phyloP scores from a whole-genome alignment of 2,113 vertebrate genomes.

The Cyprinodon tularosa region DNA sequence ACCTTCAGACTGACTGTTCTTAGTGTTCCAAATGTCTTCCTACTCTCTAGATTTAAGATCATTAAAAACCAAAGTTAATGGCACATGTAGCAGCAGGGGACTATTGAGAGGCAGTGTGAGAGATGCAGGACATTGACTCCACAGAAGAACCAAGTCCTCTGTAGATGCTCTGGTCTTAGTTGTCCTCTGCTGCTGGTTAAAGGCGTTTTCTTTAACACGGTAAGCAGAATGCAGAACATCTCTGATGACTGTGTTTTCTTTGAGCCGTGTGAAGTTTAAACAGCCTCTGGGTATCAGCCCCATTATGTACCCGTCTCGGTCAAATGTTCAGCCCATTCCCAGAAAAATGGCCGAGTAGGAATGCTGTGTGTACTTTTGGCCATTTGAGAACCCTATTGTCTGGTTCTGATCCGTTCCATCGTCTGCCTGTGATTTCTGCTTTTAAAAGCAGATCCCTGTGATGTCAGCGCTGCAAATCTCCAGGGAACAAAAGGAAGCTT shows the following conservation, averaged over 20 bases:
- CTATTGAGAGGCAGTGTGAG: no score
- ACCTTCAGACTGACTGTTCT: no score
- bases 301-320: constrained; percentile 16
- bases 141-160: no score
- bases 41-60: no score
- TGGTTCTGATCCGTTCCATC: constrained; percentile 48
- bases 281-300: not conserved
- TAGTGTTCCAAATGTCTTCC: no score
- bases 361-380: constrained; percentile 64
- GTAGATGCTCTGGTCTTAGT: no score
- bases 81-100: no score
- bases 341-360: constrained; percentile 36
- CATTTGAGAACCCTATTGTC: constrained; percentile 48
- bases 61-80: no score
- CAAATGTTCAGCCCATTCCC: constrained; percentile 37
- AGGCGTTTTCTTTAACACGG: no score
- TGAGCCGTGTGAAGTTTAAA: constrained; percentile 16
- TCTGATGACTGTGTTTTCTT: constrained; percentile 24
- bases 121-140: no score
- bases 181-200: no score
- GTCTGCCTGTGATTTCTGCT: constrained; percentile 57
- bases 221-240: not conserved
- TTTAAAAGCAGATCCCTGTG: constrained; percentile 48
- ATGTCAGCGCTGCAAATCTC: constrained; percentile 1
- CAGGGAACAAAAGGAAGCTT: constrained; percentile 37